Evolutionary conservation across 2,797 vertebrate species (phyloP).

Genomic region (Orientallactaga sibirica): DNA sequence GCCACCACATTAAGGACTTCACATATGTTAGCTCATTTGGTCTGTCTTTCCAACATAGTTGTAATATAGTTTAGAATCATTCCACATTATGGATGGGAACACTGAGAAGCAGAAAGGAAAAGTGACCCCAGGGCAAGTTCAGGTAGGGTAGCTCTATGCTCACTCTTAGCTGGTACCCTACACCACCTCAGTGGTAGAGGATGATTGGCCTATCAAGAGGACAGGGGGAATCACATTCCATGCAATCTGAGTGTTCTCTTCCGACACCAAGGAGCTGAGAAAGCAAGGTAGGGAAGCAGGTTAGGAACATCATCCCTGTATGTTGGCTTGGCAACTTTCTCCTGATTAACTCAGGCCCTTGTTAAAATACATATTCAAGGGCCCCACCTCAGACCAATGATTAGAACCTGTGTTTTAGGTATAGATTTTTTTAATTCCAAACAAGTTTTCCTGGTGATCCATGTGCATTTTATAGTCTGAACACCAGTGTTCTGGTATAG

Average conservation of each 20-base stretch:
- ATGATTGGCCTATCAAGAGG: no score
- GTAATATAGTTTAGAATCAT: not conserved
- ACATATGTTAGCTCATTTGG: no score
- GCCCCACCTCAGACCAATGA: not conserved
- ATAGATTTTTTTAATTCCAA: not conserved
- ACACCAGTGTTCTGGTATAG: not conserved
- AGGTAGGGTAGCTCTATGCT: not conserved
- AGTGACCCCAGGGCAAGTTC: not conserved
- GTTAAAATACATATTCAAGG: not conserved
- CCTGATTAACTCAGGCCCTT: not conserved
- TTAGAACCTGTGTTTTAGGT: not conserved
- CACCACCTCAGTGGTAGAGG: rapidly evolving
- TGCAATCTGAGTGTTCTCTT: not conserved
- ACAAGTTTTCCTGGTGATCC: not conserved
- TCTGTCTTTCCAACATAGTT: not conserved
- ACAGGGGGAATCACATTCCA: not conserved
- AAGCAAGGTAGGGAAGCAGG: not conserved
- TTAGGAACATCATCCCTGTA: not conserved
- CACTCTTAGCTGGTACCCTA: not conserved
- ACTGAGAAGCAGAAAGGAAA: not conserved
- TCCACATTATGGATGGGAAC: not conserved
- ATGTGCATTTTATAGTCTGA: not conserved
- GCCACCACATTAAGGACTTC: not conserved
- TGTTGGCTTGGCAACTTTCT: not conserved
- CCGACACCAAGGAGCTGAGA: no score